phyloP scores from a whole-genome alignment of 2,797 vertebrate genomes.

The Sebastes vulpes region DNA sequence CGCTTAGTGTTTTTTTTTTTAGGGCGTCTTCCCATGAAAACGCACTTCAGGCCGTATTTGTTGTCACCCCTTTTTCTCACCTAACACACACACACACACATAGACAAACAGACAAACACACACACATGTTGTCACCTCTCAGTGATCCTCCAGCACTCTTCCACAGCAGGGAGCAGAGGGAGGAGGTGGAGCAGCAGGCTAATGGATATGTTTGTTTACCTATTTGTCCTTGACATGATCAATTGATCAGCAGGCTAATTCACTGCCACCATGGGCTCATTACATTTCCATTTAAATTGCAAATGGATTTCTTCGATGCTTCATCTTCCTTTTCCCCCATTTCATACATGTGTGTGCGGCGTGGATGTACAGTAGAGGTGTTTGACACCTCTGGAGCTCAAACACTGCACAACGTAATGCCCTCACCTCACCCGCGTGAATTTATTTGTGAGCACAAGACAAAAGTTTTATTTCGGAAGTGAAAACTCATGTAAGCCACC shows the following conservation, averaged over 20 bases:
- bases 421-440: neutral
- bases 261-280: conserved; percentile 88
- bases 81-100: neutral
- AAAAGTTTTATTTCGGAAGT: neutral
- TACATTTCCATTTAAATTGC: conserved; percentile 89
- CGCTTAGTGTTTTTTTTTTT: conserved; percentile 1
- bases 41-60: conserved; percentile 21
- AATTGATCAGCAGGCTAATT: conserved; percentile 91
- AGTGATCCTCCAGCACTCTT: conserved; percentile 69
- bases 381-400: conserved; percentile 4
- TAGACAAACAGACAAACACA: conserved; percentile 25
- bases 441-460: neutral
- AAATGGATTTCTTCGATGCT: conserved; percentile 83
- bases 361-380: conserved; percentile 44
- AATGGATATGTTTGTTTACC: conserved; percentile 91
- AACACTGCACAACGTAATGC: neutral
- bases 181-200: conserved; percentile 77
- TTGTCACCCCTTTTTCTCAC: neutral
- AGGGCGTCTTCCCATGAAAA: conserved; percentile 23
- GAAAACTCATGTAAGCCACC: neutral
- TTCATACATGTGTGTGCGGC: conserved; percentile 19
- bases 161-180: conserved; percentile 73
- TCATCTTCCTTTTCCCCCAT: conserved; percentile 49
- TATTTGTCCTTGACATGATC: conserved; percentile 90
- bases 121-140: conserved; percentile 35